Base-by-base conservation (phyloP, 2,113 vertebrate genomes). In the Bolborhynchus lineola region DNA sequence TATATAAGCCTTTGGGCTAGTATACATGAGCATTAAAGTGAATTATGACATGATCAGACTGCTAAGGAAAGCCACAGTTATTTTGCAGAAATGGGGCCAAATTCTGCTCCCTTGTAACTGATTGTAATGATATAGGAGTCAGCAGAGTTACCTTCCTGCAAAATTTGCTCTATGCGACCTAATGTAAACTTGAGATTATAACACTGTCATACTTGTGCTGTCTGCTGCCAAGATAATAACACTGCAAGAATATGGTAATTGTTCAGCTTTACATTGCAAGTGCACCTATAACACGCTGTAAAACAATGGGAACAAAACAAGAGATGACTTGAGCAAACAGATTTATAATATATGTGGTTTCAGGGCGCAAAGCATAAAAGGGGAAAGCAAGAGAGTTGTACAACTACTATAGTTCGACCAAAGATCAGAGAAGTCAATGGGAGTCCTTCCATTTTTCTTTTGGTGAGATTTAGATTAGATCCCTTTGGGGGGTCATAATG, bases 31-130 rank as follows among this genome's bases (percentile, higher is more conserved):
- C 72, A 95, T 96, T 80, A 89, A 92, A 81, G 64, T 95, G 88
- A 97, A 95, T 97, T 95, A 96, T 86, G 93, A 55, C 90, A 87
- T 79, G 93, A 97, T 90, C 88, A 95, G 90, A 84, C 88, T 96
- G 75, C 78, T 94, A 63, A 91, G 87, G 86, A 93, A 96, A 96
- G 90, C 93, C 93, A 93, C 92, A 95, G 94, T 39, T 82, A 78
- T 95, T 95, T 70, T 89, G 77, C 53, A 92, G 83, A 93, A 91
- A 35, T 17, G n/a, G 35, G 91, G 88, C 86, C 65, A 82, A 89
- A 70, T 82, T 92, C 70, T 91, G 16, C 70, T 89, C 41, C 62
- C 41, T 17, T 69, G 62, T 17, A 93, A 85, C 9, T n/a, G n/a
- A 24, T 10, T 21, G 5, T 11, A 64, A 3, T 18, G 65, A n/a